Conservation (phyloP, 2,797 vertebrate genomes). For the Decapterus maruadsi region DNA sequence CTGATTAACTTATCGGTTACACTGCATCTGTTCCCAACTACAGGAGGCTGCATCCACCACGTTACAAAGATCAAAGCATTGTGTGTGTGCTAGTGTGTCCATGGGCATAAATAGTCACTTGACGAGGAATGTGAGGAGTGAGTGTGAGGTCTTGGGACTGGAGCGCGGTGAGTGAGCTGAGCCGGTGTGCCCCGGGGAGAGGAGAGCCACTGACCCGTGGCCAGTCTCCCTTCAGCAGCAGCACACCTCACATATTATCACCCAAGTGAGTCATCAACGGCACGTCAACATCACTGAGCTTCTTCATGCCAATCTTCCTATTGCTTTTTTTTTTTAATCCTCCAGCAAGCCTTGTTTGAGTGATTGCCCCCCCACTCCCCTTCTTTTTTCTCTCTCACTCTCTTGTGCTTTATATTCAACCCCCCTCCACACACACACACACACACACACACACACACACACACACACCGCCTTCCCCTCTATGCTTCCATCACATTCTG, state of each 20-base stretch:
- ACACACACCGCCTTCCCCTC: constrained; percentile 29
- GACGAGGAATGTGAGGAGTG: constrained; percentile 5
- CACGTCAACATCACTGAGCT: constrained; percentile 59
- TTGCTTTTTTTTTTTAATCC: constrained; percentile 62
- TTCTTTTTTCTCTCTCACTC: constrained; percentile 31
- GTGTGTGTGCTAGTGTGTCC: not conserved
- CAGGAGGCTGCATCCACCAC: not conserved
- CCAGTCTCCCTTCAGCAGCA: constrained; percentile 44
- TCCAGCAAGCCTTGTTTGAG: constrained; percentile 56
- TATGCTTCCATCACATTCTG: constrained; percentile 62
- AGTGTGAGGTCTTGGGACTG: constrained; percentile 35
- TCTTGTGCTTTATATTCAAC: constrained; percentile 26
- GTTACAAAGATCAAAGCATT: not conserved
- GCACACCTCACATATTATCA: constrained; percentile 66
- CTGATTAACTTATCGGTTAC: not conserved
- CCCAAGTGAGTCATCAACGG: constrained; percentile 72
- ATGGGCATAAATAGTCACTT: constrained; percentile 26
- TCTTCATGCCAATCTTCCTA: constrained; percentile 63
- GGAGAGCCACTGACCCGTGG: constrained; percentile 61
- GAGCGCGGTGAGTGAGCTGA: constrained; percentile 33
- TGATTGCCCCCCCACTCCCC: constrained; percentile 40
- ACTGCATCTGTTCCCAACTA: not conserved
- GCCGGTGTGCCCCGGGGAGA: constrained; percentile 32
- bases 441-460: constrained; percentile 28
- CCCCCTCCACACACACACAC: constrained; percentile 3